These are phyloP conservation scores for Carassius gibelio DNA, from an alignment of 2,113 vertebrate species.

Conservation along the genomic window DNA sequence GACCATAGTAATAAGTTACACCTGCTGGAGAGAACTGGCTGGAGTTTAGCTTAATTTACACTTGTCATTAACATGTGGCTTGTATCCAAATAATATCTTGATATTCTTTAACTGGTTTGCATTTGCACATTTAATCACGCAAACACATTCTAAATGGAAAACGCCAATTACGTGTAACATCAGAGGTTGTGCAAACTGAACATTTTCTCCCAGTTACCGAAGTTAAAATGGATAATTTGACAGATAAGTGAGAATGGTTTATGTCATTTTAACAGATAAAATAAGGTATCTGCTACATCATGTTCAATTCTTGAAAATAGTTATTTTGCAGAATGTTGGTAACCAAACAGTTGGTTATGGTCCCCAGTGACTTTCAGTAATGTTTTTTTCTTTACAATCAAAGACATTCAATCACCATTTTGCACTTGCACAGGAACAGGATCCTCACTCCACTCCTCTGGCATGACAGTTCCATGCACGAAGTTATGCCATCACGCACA, in stretches of 20 bases:
- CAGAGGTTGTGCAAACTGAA: neutral
- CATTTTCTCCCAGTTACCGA: neutral
- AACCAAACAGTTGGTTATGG: too few relatives aligned
- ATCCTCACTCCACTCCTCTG: too few relatives aligned
- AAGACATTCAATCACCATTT: too few relatives aligned
- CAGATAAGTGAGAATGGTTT: neutral
- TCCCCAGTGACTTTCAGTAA: too few relatives aligned
- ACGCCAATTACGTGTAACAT: neutral
- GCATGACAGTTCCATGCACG: too few relatives aligned
- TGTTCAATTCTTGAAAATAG: neutral
- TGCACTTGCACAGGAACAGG: too few relatives aligned
- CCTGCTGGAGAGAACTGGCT: neutral
- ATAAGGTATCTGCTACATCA: neutral
- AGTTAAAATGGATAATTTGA: neutral
- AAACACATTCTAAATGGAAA: neutral
- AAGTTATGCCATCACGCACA: too few relatives aligned
- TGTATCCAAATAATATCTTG: neutral
- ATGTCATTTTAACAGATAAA: neutral
- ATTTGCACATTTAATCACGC: neutral
- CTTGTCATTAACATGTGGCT: neutral
- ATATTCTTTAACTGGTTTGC: neutral
- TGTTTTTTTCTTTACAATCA: too few relatives aligned
- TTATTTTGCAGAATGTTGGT: too few relatives aligned
- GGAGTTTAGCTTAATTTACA: neutral
- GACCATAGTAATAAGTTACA: neutral